Base-by-base conservation (phyloP, 1,140 invertebrate genomes). In the Papilio xuthus region DNA sequence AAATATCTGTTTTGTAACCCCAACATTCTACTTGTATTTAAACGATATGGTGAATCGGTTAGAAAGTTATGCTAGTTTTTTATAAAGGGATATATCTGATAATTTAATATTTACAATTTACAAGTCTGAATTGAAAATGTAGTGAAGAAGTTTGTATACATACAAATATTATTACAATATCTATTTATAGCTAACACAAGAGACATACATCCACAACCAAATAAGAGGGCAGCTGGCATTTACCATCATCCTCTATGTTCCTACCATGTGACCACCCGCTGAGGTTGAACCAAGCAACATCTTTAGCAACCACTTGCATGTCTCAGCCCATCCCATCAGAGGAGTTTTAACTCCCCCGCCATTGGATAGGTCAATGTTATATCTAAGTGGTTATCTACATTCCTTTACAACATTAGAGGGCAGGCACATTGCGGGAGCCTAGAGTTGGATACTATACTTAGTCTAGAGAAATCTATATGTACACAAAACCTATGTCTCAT, bases 381-480 rank as follows among this genome's bases (percentile, higher is more conserved):
- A 20, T 69, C 37, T 44, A 53, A 75, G 42, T 53, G 23, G 32
- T 74, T 50, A 60, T 12, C 15, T 75, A 53, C 50, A 41, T 75
- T 78, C 63, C 78, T 84, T 81, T 89, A 86, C 91, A 92, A 93
- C 88, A 82, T 78, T 72, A 89, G 74, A 83, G 84, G 85, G 83
- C 77, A 81, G 47, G 77, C 79, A 82, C 87, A 90, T 87, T 83
- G 67, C 81, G 90, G 89, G 81, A 88, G 89, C 82, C 73, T 73
- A 80, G 85, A 78, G 84, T 83, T 90, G 89, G 88, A 88, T 89
- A 88, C 86, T 85, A 85, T 88, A 84, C 87, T 89, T 88, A 89
- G 88, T 91, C 87, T 87, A 90, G 90, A 93, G 90, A 92, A 92
- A 80, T 80, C 88, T 78, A 77, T 89, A 93, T 89, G 89, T 80